These are phyloP conservation scores for Idaea dimidiata DNA, from an alignment of 2,888 invertebrate species.

Conservation along the genomic window DNA sequence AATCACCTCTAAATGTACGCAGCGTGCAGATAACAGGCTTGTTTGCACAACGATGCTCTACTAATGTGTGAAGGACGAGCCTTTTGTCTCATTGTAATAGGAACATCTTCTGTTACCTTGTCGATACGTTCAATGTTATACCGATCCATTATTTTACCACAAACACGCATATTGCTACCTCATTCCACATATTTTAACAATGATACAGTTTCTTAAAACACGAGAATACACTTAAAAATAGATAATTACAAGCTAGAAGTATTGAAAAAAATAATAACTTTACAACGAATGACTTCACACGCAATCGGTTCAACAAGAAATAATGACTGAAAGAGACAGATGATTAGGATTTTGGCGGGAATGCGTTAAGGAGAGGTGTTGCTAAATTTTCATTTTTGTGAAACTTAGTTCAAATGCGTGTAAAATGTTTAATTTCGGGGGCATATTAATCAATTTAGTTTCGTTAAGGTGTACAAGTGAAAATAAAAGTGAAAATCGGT, in stretches of 20 bases:
- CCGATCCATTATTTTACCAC: slow-evolving; percentile 43
- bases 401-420: too few species aligned
- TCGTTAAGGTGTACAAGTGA: too few species aligned
- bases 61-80: slow-evolving; percentile 77
- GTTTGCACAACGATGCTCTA: slow-evolving; percentile 71
- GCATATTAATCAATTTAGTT: too few species aligned
- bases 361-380: too few species aligned
- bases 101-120: slow-evolving; percentile 71
- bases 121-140: slow-evolving; percentile 43
- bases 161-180: slow-evolving; percentile 34
- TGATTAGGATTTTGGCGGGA: too few species aligned
- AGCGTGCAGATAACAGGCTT: slow-evolving; percentile 66
- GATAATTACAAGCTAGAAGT: slow-evolving; percentile 13
- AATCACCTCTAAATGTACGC: slow-evolving; percentile 70
- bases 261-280: slow-evolving; percentile 22
- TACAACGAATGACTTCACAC: slow-evolving; percentile 26
- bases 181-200: slow-evolving; percentile 23
- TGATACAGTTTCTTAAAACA: slow-evolving; percentile 24
- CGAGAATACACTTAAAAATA: slow-evolving; percentile 15
- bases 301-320: slow-evolving; percentile 16
- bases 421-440: too few species aligned
- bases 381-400: too few species aligned
- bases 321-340: slow-evolving; percentile 22
- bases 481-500: too few species aligned
- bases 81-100: slow-evolving; percentile 64